Base-by-base conservation (phyloP, 2,888 invertebrate genomes). In the Sphaerophoria taeniata region DNA sequence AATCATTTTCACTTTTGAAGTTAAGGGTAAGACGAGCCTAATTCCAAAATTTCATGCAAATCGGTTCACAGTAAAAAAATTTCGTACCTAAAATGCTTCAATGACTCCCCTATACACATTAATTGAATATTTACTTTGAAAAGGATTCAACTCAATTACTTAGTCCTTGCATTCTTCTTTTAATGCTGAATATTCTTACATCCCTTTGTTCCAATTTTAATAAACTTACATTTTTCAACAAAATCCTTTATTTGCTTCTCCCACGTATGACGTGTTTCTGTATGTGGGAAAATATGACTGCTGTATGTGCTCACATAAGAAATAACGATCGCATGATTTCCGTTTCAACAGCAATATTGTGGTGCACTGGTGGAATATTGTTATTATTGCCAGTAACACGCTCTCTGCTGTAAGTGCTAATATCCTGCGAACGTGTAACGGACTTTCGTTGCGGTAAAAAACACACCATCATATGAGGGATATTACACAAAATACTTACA, bases 361-460 rank as follows among this genome's bases (percentile, higher is more conserved):
- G 33, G 16, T 63, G 49, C 63, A 65, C 47, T 34, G 2, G 6
- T 12, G 36, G 5, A 45, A 47, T 61, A 39, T 33, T 61, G 61
- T 73, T 69, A 74, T 78, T 78, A 83, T 83, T 77, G 49, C 67
- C 79, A 49, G 71, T 79, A 78, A 79, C 60, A 78, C 78, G 78
- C 34, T 24, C 63, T 45, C 43, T 53, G 16, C 6, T 14, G 16
- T 49, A 67, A 67, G 65, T 77, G 72, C 34, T 69, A 72, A 77
- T 76, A 75, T 69, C 61, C 24, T 61, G 70, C 34, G 31, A 74
- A 83, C 83, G 70, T 83, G 79, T 70, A 74, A 83, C 65, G 70
- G 73, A 4, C 58, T 69, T 60, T 45, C 36, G 72, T 82, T 14
- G 61, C 12, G 47, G 61, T 55, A 69, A 47, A 47, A 69, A 47